Conservation (phyloP, 2,888 invertebrate species). For the Sesamia inferens region DNA sequence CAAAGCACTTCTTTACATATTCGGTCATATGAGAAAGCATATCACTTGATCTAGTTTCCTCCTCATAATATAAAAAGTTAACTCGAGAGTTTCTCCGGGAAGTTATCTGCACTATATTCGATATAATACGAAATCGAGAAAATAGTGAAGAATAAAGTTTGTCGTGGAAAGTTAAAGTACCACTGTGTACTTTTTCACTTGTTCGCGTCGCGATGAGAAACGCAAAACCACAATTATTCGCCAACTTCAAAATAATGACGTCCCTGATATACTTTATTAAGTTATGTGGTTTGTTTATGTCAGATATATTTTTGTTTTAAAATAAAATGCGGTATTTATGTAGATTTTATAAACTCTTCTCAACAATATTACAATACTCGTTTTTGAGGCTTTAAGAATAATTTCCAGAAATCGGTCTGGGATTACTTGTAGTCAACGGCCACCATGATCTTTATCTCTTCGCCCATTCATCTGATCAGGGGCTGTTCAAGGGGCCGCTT, state of each 20-base stretch:
- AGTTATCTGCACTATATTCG: constrained; percentile 71
- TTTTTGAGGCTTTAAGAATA: background rate
- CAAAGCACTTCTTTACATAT: constrained; percentile 32
- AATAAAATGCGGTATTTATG: background rate
- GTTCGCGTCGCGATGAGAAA: constrained; percentile 61
- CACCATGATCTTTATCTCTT: constrained; percentile 10
- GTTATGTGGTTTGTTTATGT: constrained; percentile 1
- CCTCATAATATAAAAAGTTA: constrained; percentile 68
- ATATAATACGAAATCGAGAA: constrained; percentile 75
- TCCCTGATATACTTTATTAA: constrained; percentile 50
- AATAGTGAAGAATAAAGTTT: constrained; percentile 76
- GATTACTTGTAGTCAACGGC: background rate
- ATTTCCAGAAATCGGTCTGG: background rate
- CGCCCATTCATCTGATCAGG: constrained; percentile 1
- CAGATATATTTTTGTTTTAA: too few relatives aligned
- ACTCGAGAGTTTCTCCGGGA: constrained; percentile 65
- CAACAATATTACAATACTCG: background rate
- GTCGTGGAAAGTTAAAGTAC: constrained; percentile 76
- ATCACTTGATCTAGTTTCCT: constrained; percentile 66
- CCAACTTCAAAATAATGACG: constrained; percentile 68
- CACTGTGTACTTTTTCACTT: constrained; percentile 73
- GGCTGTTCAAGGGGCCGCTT: constrained; percentile 4
- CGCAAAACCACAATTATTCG: constrained; percentile 72
- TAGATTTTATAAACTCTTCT: background rate
- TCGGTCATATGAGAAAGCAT: constrained; percentile 55